These are phyloP conservation scores for Nycticryphes semicollaris DNA, from an alignment of 2,113 vertebrate genomes.

Conservation along the genomic window DNA sequence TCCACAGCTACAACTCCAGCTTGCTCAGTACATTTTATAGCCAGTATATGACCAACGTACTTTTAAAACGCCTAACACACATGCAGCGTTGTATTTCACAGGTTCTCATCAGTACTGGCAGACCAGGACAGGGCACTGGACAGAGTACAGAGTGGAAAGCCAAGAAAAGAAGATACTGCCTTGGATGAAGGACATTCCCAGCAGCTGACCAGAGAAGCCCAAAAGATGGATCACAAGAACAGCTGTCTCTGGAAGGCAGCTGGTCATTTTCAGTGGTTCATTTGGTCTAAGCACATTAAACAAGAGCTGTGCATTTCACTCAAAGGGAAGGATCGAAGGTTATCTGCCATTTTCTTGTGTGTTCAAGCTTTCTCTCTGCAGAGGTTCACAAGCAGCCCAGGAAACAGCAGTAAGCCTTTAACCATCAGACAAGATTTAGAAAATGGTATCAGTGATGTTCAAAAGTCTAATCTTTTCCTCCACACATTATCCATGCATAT, in stretches of 20 bases:
- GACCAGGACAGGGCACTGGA: neutral
- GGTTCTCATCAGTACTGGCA: neutral
- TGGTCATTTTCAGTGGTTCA: neutral
- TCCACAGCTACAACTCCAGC: neutral
- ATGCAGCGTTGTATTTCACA: neutral
- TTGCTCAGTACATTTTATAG: neutral
- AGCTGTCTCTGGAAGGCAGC: neutral
- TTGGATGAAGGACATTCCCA: neutral
- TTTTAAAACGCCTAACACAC: neutral
- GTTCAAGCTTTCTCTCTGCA: neutral
- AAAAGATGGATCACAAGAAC: neutral
- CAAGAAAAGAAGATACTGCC: neutral
- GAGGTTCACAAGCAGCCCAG: neutral
- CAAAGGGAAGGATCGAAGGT: neutral
- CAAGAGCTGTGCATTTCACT: neutral
- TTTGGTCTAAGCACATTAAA: neutral
- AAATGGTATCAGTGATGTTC: neutral
- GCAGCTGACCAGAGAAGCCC: neutral
- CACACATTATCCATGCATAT: neutral
- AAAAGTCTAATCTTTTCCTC: neutral
- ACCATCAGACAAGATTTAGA: neutral
- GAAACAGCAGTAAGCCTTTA: neutral
- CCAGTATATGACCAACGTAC: fast-evolving
- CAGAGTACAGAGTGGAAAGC: neutral
- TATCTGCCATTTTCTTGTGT: neutral